Base-by-base conservation (phyloP, 2,888 invertebrate genomes). In the Volucella bombylans region DNA sequence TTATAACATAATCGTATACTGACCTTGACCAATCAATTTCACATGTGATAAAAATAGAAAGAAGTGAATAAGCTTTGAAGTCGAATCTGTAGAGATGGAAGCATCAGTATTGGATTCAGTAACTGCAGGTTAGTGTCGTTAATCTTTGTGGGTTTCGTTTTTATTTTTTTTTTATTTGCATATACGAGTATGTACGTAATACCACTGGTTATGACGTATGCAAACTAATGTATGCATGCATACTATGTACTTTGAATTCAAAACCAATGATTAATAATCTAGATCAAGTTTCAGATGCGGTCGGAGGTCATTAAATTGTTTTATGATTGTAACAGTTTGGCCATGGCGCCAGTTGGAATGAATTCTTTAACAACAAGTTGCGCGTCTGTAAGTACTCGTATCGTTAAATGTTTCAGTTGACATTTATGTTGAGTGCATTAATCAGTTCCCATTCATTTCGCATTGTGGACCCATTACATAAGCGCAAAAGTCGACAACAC, bases 21-120 rank as follows among this genome's bases (percentile, higher is more conserved):
- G 81, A 85, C 85, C 85, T 85, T 85, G 85, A 85, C 85, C 80
- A 81, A 76, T 76, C 67, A 43, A 79, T 65, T 76, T 74, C 74
- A 80, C 45, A 64, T 54, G 71, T 69, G 74, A 74, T 64, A 82
- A 43, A 73, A 72, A 72, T 55, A 68, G 55, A 68, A 39, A 49
- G 49, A 61, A 76, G 74, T 43, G 12, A 62, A 74, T 61, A 43
- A 72, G 62, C 55, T 45, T 78, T 6, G 55, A 57, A 55, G 69
- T 52, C 55, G 55, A 23, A 47, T 55, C 47, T 52, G 45, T 73
- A 72, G 9, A 41, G 31, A 1, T 31, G 31, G 31, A 31, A 31
- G 31, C 31, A 31, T 31, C 31, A 31, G 31, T 31, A 6, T 31
- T 6, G 31, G 31, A 31, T 31, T 31, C 31, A 31, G 6, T 31